phyloP scores from a whole-genome alignment of 2,888 invertebrate genomes.

The Heliconius ethilla region DNA sequence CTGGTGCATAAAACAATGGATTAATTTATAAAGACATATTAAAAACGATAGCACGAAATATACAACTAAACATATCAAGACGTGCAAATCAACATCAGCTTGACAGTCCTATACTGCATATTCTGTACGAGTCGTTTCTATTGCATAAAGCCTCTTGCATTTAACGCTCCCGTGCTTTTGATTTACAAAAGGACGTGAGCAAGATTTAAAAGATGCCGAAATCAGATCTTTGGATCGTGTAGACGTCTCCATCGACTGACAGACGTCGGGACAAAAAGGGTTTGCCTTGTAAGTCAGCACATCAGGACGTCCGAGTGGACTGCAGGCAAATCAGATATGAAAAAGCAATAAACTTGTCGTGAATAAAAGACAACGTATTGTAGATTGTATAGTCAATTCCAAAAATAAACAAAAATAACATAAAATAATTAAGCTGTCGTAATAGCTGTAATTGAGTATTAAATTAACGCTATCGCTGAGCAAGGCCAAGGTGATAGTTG shows the following conservation, averaged over 20 bases:
- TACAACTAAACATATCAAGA: slow-evolving; percentile 24
- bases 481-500: background rate
- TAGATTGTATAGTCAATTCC: background rate
- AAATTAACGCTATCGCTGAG: background rate
- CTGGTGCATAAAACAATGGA: slow-evolving; percentile 9
- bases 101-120: slow-evolving; percentile 22
- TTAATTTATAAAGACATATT: slow-evolving; percentile 17
- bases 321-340: slow-evolving; percentile 62
- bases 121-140: slow-evolving; percentile 32
- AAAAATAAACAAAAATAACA: background rate
- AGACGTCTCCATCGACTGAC: slow-evolving; percentile 72
- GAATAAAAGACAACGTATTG: slow-evolving; percentile 43
- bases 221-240: slow-evolving; percentile 65
- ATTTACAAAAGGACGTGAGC: slow-evolving; percentile 44
- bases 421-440: background rate
- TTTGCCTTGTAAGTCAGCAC: slow-evolving; percentile 75
- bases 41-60: background rate
- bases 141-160: slow-evolving; percentile 39
- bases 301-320: slow-evolving; percentile 54
- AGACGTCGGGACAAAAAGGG: slow-evolving; percentile 65
- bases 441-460: slow-evolving; percentile 2
- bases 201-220: slow-evolving; percentile 74
- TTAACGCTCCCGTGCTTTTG: slow-evolving; percentile 46
- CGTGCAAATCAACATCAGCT: slow-evolving; percentile 25
- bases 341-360: slow-evolving; percentile 56